Conservation (phyloP, 2,888 invertebrate species). For the Harpalus rubripes region DNA sequence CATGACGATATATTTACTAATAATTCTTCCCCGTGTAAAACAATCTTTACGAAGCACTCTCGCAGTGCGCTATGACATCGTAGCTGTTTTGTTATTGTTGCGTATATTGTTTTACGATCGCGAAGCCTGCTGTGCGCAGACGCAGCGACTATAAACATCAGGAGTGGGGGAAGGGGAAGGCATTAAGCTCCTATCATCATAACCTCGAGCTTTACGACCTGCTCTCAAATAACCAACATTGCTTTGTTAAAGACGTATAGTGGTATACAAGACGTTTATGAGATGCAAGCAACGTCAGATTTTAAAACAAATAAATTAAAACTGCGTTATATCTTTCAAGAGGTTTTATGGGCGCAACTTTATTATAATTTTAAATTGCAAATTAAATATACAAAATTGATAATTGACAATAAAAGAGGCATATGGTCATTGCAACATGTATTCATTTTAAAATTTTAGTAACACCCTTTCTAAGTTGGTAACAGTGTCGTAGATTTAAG, state of each 20-base stretch:
- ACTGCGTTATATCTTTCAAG: background rate
- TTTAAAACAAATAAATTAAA: constrained; percentile 46
- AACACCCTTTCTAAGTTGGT: too few species aligned
- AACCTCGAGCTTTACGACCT: constrained; percentile 55
- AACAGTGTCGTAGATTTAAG: too few species aligned
- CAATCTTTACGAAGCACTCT: constrained; percentile 1
- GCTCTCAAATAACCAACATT: constrained; percentile 57
- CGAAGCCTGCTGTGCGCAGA: constrained; percentile 57
- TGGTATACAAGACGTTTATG: constrained; percentile 15
- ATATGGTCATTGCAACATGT: background rate
- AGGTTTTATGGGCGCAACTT: constrained; percentile 11
- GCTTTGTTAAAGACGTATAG: constrained; percentile 43
- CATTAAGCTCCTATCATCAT: constrained; percentile 65
- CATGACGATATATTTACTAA: background rate
- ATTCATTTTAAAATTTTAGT: background rate
- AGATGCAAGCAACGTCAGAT: constrained; percentile 14
- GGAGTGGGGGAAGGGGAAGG: constrained; percentile 15
- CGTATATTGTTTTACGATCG: constrained; percentile 51
- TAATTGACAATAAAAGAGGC: background rate
- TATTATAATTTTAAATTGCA: constrained; percentile 30
- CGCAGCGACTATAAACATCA: constrained; percentile 52
- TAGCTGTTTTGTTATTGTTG: constrained; percentile 47
- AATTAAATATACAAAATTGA: background rate
- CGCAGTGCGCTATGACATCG: constrained; percentile 46
- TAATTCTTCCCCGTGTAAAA: background rate